Conservation (phyloP, 2,797 vertebrate genomes). For the Aphelocoma californica region DNA sequence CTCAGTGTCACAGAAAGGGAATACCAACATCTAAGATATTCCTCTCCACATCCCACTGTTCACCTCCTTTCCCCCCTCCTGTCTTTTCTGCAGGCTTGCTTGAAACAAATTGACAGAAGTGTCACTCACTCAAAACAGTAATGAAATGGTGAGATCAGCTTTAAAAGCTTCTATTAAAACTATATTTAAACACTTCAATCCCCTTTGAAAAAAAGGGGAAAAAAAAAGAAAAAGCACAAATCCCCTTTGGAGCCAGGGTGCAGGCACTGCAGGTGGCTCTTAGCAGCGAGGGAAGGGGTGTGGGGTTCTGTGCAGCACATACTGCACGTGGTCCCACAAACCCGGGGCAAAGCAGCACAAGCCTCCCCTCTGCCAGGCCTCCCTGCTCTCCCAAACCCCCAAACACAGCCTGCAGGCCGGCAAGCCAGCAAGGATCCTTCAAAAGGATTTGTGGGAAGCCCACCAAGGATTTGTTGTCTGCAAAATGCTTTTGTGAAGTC, state of each 20-base stretch:
- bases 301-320: background rate
- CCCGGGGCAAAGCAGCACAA: background rate
- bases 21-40: background rate
- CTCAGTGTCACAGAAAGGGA: background rate
- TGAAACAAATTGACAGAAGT: background rate
- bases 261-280: background rate
- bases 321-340: background rate
- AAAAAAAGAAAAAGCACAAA: background rate
- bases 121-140: background rate
- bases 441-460: fast-evolving
- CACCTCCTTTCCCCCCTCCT: background rate
- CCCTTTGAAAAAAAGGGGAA: background rate
- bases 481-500: fast-evolving
- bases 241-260: background rate
- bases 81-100: background rate
- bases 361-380: background rate
- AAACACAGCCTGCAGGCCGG: background rate
- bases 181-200: background rate
- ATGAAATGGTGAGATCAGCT: background rate
- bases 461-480: background rate
- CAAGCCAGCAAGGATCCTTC: background rate
- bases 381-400: background rate
- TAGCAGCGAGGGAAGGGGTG: background rate
- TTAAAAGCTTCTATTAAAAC: conserved; percentile 17
- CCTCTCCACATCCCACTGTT: background rate